Conservation (phyloP, 2,797 vertebrate genomes). For the Babyrousa celebensis region DNA sequence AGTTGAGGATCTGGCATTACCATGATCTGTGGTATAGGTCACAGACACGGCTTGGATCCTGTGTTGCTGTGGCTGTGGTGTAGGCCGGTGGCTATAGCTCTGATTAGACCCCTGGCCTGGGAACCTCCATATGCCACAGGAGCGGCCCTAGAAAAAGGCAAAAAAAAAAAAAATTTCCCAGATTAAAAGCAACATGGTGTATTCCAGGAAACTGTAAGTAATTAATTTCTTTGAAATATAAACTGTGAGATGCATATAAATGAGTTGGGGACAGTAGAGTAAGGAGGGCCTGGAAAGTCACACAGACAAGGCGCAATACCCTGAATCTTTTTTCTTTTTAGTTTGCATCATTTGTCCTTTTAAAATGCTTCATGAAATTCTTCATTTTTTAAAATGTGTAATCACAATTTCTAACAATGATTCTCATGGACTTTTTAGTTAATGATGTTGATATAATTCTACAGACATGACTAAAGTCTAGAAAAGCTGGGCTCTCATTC, state of each 20-base stretch:
- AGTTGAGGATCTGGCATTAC: too few species aligned
- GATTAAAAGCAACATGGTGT: neutral
- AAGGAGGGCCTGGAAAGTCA: too few species aligned
- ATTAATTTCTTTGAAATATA: neutral
- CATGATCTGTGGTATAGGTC: too few species aligned
- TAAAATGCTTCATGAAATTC: neutral
- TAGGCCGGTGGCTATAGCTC: too few species aligned
- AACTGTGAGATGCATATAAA: neutral
- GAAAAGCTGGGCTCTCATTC: neutral
- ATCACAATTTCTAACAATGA: neutral
- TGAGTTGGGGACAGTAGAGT: too few species aligned
- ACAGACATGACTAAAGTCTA: neutral
- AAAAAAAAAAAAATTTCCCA: neutral
- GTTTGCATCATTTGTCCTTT: neutral
- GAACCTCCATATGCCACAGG: too few species aligned
- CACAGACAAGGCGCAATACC: neutral
- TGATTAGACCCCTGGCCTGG: too few species aligned
- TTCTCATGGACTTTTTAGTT: neutral
- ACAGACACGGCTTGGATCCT: too few species aligned
- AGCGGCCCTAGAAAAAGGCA: too few species aligned
- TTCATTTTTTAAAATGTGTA: neutral
- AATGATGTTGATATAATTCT: neutral
- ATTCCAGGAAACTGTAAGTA: neutral
- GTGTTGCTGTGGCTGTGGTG: too few species aligned
- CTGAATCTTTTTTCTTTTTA: neutral